Conservation (phyloP, 2,113 vertebrate genomes). For the Cyprinodon tularosa region DNA sequence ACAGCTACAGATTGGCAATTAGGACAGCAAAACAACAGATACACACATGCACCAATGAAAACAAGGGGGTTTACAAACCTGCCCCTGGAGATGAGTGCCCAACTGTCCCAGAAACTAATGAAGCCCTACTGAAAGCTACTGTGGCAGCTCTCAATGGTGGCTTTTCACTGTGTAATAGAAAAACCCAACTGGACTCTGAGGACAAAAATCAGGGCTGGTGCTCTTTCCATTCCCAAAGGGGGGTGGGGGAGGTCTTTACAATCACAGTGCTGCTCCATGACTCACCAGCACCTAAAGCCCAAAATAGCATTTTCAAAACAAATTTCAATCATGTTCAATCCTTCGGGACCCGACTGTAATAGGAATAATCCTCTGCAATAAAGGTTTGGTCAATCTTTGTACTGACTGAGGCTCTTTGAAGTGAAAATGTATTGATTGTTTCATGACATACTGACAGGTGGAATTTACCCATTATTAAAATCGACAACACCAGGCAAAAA, state of each 20-base stretch:
- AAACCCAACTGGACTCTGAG: constrained; percentile 35
- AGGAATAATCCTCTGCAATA: constrained; percentile 28
- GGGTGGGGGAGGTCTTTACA: constrained; percentile 42
- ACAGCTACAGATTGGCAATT: constrained; percentile 63
- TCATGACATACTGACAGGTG: constrained; percentile 40
- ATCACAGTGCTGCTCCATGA: constrained; percentile 61
- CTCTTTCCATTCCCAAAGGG: constrained; percentile 58
- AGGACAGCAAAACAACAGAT: constrained; percentile 52
- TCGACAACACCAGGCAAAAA: constrained; percentile 35
- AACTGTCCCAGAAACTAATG: constrained; percentile 74
- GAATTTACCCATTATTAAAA: constrained; percentile 43
- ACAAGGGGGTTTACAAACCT: constrained; percentile 62
- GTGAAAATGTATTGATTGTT: constrained; percentile 47
- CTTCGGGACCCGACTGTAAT: constrained; percentile 6
- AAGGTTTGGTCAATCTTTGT: background rate
- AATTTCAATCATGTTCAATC: constrained; percentile 37
- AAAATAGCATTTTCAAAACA: constrained; percentile 61
- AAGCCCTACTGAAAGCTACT: constrained; percentile 65
- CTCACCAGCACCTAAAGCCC: constrained; percentile 42
- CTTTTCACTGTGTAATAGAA: constrained; percentile 48
- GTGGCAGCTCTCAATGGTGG: constrained; percentile 50
- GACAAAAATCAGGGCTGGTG: constrained; percentile 26
- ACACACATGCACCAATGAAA: constrained; percentile 29
- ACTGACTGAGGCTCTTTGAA: constrained; percentile 31
- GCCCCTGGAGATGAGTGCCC: constrained; percentile 56